These are phyloP conservation scores for Paratilapia polleni DNA, from an alignment of 2,113 vertebrate genomes.

Conservation along the genomic window DNA sequence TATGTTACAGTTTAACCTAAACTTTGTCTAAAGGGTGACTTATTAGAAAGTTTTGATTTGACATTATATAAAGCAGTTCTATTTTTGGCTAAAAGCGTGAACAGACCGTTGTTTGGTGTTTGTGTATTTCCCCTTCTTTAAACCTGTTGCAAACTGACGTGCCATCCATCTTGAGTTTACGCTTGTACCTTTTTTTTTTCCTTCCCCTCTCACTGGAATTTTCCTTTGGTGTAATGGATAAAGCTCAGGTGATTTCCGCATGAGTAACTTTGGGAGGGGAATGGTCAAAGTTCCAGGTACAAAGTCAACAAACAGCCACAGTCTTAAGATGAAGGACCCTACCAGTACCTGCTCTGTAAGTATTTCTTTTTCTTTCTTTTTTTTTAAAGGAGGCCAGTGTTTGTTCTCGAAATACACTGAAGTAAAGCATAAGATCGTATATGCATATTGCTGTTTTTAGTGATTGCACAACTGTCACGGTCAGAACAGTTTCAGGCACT, in stretches of 20 bases:
- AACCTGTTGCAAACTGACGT: background rate
- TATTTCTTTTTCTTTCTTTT: slow-evolving; percentile 39
- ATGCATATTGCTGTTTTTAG: background rate
- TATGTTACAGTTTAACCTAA: background rate
- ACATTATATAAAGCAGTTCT: background rate
- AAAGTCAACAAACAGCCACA: slow-evolving; percentile 73
- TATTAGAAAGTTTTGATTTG: background rate
- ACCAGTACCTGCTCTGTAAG: slow-evolving; percentile 85
- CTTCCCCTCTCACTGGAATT: slow-evolving; percentile 29
- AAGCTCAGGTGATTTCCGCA: slow-evolving; percentile 75
- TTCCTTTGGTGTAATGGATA: slow-evolving; percentile 31
- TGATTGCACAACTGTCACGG: background rate
- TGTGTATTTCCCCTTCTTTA: background rate
- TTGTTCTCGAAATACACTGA: background rate
- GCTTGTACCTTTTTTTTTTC: background rate
- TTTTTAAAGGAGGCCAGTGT: background rate
- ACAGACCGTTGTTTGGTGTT: background rate
- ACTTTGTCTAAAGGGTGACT: background rate
- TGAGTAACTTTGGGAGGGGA: slow-evolving; percentile 69
- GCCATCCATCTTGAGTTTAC: slow-evolving; percentile 10
- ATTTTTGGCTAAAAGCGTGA: background rate
- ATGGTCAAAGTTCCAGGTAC: slow-evolving; percentile 71
- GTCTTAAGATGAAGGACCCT: slow-evolving; percentile 86
- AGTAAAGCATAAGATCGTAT: background rate
- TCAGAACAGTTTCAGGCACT: background rate